Evolutionary conservation across 2,888 invertebrate genomes (phyloP), one percentile per base, ranked within the genome.

Genomic region (Tupiocoris notatus): DNA sequence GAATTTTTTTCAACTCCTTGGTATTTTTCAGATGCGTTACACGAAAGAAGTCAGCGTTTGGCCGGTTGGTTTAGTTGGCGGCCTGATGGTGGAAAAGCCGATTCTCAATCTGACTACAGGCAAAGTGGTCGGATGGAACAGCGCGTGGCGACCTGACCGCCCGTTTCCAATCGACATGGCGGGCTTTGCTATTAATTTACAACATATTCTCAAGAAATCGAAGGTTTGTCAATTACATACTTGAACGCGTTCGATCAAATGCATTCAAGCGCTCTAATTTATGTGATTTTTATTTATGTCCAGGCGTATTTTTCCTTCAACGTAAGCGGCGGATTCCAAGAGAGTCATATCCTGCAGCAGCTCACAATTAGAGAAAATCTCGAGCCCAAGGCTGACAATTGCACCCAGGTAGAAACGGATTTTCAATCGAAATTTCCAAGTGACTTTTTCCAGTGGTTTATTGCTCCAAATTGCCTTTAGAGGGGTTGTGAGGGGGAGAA

Each of bases 111-210:
- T 86, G 1, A 84, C 87, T 78, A 90, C 85, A 66, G 88, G 87
- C 56, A 87, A 86, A 81, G 88, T 91, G 2, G 84, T 83, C 12
- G 88, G 89, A 12, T 92, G 89, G 83, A 88, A 88, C 81, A 91
- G 92, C 0, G 92, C 90, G 0, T 98, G 96, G 94, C 92, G 92
- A 82, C 92, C 96, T 0, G 91, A 94, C 81, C 86, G 98, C 78
- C 92, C 93, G 0, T 99, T 98, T 86, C 96, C 98, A 0, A 90
- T 97, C 56, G 98, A 99, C 83, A 99, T 99, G 98, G 98, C 98
- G 0, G 97, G 95, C 0, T 98, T 97, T 83, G 96, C 93, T 6
- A 91, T 96, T 58, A 94, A 94, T 83, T 85, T 93, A 1, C 89
- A 90, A 18, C 84, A 94, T 75, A 87, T 96, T 63, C 84, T 92